Conservation (phyloP, 2,888 invertebrate genomes). For the Chorisops tibialis region DNA sequence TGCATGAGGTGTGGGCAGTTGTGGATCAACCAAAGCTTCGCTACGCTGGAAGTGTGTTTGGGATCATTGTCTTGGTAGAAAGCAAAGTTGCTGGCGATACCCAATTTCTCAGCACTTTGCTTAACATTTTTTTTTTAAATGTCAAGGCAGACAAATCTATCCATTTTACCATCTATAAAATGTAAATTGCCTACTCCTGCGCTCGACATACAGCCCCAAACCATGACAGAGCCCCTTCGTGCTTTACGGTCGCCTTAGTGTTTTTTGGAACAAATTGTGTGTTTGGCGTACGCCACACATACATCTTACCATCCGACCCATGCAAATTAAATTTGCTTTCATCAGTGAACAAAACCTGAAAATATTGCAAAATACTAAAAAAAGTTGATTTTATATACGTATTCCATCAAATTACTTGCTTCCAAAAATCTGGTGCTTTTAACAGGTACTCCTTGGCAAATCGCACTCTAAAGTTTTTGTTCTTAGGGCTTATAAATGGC, state of each 20-base stretch:
- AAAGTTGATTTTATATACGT: not conserved
- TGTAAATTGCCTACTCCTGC: slow-evolving; percentile 16
- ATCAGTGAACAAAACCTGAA: too few relatives aligned
- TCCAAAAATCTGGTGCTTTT: too few relatives aligned
- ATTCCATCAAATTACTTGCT: too few relatives aligned
- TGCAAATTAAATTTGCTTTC: too few relatives aligned
- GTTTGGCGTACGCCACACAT: not conserved
- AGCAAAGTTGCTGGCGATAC: not conserved
- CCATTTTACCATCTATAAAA: slow-evolving; percentile 22
- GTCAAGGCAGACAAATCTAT: slow-evolving; percentile 8
- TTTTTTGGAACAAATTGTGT: too few relatives aligned
- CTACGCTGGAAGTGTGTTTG: slow-evolving; percentile 3
- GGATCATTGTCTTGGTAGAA: slow-evolving; percentile 20
- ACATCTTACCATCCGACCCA: not conserved
- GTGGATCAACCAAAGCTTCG: slow-evolving; percentile 1
- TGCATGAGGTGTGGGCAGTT: not conserved
- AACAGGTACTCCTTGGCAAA: not conserved
- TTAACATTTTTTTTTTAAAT: slow-evolving; percentile 4
- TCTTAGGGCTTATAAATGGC: not conserved
- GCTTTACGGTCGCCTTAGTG: too few relatives aligned
- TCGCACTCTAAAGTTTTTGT: too few relatives aligned
- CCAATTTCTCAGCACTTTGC: slow-evolving; percentile 20
- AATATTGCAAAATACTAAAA: not conserved
- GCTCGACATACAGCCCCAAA: slow-evolving; percentile 8
- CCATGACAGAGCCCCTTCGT: not conserved